Base-by-base conservation (phyloP, 1,140 invertebrate genomes). In the Nasonia vitripennis region DNA sequence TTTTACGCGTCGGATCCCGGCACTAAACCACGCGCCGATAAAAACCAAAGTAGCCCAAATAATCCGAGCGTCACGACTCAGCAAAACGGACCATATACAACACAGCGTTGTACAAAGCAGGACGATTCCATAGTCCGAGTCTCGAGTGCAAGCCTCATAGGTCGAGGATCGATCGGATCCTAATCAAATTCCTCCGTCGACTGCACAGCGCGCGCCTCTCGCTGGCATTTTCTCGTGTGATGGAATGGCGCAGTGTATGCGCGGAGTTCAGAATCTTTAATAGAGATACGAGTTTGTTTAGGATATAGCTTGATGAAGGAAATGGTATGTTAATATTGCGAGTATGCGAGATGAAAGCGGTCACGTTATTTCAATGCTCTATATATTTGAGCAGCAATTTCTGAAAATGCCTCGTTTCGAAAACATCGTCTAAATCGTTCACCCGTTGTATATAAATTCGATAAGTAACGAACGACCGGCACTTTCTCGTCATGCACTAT, bases 141-240 rank as follows among this genome's bases (percentile, higher is more conserved):
- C 31, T 20, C 5, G 45, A 78, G 48, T 78, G 5, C 27, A 71
- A n/a, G 7, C 6, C 23, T 55, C n/a, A 67, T 27, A 67, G 20
- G 12, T 37, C 41, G 23, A 14, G 11, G 17, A 79, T 79, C 78
- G 51, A 79, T 79, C 23, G n/a, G 14, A 67, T 67, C 78, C 78
- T 67, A 67, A 79, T 79, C 78, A 79, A 79, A 79, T 79, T 79
- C 51, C 27, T 79, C 14, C 51, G 5, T 31, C 74, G 20, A 75
- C 31, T 75, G 14, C 74, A 12, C 74, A 23, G 68, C 20, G 27
- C 5, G 27, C 9, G 11, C 67, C 6, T 12, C 31, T 71, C 27
- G 68, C 23, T 71, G 68, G 55, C 27, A 34, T 27, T 71, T 71
- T n/a, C 68, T 71, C 31, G 68, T 70, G 0, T 9, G 68, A 71